A percentile compares a stretch with the other conserved stretches of the same genome.
Conservation (phyloP, 53 echinoderm and acorn worm species). For the Antedon mediterranea region DNA sequence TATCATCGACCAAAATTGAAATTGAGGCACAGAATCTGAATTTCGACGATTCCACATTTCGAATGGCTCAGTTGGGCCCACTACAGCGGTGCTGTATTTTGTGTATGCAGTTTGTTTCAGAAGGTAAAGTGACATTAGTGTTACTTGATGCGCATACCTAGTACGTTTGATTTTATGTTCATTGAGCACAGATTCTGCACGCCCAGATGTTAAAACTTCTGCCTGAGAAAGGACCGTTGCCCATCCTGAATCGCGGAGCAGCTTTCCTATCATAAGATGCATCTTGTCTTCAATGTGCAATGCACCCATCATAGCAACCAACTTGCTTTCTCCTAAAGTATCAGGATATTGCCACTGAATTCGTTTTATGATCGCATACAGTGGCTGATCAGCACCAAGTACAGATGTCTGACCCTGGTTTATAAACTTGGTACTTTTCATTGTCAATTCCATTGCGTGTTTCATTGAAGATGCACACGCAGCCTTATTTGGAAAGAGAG, state of each 20-base stretch:
- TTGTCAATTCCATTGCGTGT: too few species aligned
- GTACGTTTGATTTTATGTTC: slow-evolving; percentile 11
- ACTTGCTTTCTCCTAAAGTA: slow-evolving; percentile 12
- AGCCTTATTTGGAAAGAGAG: too few species aligned
- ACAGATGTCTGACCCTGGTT: too few species aligned
- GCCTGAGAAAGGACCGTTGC: slow-evolving; percentile 5
- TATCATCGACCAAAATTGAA: slow-evolving; percentile 9
- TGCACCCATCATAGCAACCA: slow-evolving; percentile 13
- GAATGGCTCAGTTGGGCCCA: slow-evolving; percentile 11
- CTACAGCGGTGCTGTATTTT: slow-evolving; percentile 2
- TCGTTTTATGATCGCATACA: too few species aligned
- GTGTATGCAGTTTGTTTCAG: slow-evolving; percentile 7
- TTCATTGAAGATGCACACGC: too few species aligned
- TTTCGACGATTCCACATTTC: slow-evolving; percentile 15
- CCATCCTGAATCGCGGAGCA: slow-evolving; percentile 18
- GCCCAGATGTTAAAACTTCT: slow-evolving; percentile 14
- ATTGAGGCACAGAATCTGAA: background rate
- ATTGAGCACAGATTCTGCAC: slow-evolving; percentile 10
- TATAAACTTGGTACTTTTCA: too few species aligned
- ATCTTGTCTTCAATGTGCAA: slow-evolving; percentile 22
- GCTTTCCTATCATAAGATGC: slow-evolving; percentile 8
- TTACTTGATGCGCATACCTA: slow-evolving; percentile 15
- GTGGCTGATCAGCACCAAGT: too few species aligned
- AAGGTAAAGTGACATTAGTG: slow-evolving; percentile 8
- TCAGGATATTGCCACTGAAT: too few species aligned